Evolutionary conservation across 2,888 invertebrate genomes (phyloP).

Genomic region (Keiferia lycopersicella): DNA sequence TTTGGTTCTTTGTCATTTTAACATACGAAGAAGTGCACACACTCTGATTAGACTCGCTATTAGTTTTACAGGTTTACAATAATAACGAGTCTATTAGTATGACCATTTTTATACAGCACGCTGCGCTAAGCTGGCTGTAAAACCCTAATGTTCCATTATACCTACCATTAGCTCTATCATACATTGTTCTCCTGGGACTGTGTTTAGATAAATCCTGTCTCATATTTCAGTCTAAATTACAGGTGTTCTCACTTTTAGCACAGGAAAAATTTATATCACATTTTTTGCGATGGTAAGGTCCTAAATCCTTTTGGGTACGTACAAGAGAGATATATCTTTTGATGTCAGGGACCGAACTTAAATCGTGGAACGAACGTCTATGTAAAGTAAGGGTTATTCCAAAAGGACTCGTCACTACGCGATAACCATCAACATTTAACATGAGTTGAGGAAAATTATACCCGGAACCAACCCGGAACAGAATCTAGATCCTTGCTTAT

Average conservation of each 20-base stretch:
- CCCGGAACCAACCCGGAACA: slow-evolving; percentile 4
- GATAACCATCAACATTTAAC: slow-evolving; percentile 6
- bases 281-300: neutral
- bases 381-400: neutral
- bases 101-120: neutral
- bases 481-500: neutral
- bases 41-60: no score
- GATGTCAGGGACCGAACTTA: neutral
- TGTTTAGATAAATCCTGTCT: slow-evolving; percentile 4
- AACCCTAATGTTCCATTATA: neutral
- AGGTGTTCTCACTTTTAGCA: neutral
- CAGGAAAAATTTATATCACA: neutral
- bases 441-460: slow-evolving; percentile 1
- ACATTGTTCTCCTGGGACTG: neutral
- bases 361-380: neutral
- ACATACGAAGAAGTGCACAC: no score
- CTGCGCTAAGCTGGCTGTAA: neutral
- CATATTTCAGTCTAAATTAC: slow-evolving; percentile 9
- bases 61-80: no score
- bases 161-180: neutral
- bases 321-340: neutral
- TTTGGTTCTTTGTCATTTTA: no score
- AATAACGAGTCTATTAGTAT: no score
- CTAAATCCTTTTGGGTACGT: slow-evolving; percentile 1
- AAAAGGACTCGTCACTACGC: neutral